Percentiles rank a stretch among this genome's conserved stretches.
phyloP scores from a whole-genome alignment of 2,888 invertebrate genomes.

The Esperia sulphurella region DNA sequence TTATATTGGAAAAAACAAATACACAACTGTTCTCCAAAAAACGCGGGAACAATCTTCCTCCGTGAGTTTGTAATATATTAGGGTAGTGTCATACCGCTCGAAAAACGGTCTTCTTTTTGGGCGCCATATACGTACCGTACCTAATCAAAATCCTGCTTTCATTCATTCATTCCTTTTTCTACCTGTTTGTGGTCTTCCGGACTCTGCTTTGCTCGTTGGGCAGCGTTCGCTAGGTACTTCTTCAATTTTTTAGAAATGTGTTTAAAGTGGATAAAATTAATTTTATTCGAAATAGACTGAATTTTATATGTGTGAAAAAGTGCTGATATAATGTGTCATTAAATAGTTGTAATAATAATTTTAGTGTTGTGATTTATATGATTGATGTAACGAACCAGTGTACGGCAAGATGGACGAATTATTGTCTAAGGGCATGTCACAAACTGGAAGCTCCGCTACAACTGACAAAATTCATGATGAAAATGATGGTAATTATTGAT shows the following conservation, averaged over 20 bases:
- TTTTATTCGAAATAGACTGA: slow-evolving; percentile 57
- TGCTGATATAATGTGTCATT: slow-evolving; percentile 44
- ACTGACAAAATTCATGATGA: slow-evolving; percentile 75
- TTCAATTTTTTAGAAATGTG: slow-evolving; percentile 36
- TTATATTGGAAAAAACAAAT: too few relatives aligned
- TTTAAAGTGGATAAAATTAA: slow-evolving; percentile 58
- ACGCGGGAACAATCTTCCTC: too few relatives aligned
- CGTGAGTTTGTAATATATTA: too few relatives aligned
- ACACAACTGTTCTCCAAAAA: too few relatives aligned
- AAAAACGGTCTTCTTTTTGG: too few relatives aligned
- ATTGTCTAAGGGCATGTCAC: slow-evolving; percentile 79
- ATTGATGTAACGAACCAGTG: slow-evolving; percentile 76
- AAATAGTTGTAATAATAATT: slow-evolving; percentile 36
- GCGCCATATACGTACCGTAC: too few relatives aligned
- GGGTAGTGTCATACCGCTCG: too few relatives aligned
- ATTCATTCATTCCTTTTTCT: neutral
- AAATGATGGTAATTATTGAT: slow-evolving; percentile 59
- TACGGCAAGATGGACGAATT: slow-evolving; percentile 79
- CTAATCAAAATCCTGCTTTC: too few relatives aligned
- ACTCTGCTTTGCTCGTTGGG: slow-evolving; percentile 1
- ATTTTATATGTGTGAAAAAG: slow-evolving; percentile 41
- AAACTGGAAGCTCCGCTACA: slow-evolving; percentile 75
- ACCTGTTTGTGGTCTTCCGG: neutral
- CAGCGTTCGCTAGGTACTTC: neutral
- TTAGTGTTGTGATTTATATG: slow-evolving; percentile 66